Evolutionary conservation across 2,113 vertebrate genomes (phyloP).

Genomic region (Cryptotis parvus): DNA sequence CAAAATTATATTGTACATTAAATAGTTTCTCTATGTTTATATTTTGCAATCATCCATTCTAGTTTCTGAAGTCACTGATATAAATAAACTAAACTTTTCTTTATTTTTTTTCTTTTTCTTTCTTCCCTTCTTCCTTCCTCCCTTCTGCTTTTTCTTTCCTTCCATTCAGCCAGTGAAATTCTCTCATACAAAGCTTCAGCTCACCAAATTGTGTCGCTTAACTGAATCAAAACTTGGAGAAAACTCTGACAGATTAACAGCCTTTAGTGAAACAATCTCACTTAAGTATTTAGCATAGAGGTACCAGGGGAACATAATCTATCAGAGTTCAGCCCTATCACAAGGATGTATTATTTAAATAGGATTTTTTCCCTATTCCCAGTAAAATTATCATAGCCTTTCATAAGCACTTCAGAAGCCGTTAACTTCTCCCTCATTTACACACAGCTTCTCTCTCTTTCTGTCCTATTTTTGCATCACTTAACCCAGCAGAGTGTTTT

Average conservation of each 20-base stretch:
- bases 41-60: constrained; percentile 7
- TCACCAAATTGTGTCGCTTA: constrained; percentile 1
- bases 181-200: constrained; percentile 34
- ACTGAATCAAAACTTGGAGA: constrained; percentile 50
- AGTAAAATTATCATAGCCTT: constrained; percentile 80
- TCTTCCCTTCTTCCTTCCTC: neutral
- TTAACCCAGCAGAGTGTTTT: constrained; percentile 80
- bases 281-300: constrained; percentile 54
- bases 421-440: constrained; percentile 80
- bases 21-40: neutral
- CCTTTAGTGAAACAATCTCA: neutral
- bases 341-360: constrained; percentile 60
- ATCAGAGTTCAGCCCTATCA: constrained; percentile 32
- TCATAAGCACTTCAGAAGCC: constrained; percentile 74
- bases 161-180: neutral
- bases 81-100: neutral
- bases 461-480: constrained; percentile 78
- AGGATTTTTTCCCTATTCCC: constrained; percentile 37
- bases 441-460: constrained; percentile 77
- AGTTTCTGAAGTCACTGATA: constrained; percentile 5
- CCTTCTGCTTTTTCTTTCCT: neutral
- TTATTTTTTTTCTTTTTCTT: neutral
- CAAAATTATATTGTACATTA: no score
- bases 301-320: neutral
- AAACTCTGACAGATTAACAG: constrained; percentile 51